Evolutionary conservation across 2,797 vertebrate species (phyloP).

Genomic region (Rallus crepitans): DNA sequence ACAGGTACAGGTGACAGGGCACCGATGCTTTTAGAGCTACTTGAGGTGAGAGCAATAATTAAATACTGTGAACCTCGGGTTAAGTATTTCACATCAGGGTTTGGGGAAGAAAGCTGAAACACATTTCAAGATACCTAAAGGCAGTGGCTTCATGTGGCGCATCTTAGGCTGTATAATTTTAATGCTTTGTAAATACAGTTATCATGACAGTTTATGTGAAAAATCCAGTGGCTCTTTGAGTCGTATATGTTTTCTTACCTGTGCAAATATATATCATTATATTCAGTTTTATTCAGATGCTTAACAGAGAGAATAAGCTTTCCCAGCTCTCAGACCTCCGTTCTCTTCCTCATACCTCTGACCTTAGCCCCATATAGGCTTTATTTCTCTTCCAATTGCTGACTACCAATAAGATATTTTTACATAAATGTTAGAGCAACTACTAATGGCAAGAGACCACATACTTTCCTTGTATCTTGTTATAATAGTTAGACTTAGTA

Average conservation of each 20-base stretch:
- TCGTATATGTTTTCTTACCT: background rate
- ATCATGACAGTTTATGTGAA: background rate
- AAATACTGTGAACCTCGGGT: background rate
- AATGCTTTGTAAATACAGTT: background rate
- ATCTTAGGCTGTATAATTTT: background rate
- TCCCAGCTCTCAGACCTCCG: background rate
- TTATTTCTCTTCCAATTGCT: background rate
- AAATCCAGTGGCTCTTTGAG: background rate
- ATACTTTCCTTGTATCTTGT: background rate
- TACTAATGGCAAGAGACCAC: background rate
- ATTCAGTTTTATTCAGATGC: background rate
- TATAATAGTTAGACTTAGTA: background rate
- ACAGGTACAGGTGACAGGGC: background rate
- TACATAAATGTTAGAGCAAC: background rate
- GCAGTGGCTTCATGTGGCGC: background rate
- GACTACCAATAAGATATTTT: background rate
- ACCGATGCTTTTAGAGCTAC: background rate
- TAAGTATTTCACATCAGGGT: background rate
- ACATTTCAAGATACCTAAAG: background rate
- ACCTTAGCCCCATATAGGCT: background rate
- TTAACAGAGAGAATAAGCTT: background rate
- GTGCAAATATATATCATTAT: background rate
- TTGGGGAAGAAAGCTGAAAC: background rate
- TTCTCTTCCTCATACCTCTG: background rate
- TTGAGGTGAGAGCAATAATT: background rate